Conservation (phyloP, 2,797 vertebrate genomes). For the Sebastes iracundus region DNA sequence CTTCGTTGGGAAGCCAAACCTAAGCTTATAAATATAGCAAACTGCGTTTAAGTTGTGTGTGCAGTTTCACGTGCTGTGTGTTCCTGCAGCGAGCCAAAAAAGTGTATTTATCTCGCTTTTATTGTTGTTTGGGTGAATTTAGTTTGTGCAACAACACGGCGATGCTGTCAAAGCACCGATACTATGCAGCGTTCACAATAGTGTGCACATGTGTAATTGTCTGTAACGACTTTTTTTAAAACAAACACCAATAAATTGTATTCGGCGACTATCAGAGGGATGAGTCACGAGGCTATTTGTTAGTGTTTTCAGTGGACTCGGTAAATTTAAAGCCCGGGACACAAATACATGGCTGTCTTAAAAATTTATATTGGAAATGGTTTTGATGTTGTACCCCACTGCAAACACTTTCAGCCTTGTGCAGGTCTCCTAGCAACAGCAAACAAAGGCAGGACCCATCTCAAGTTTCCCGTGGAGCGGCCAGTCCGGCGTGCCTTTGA, state of each 20-base stretch:
- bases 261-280: conserved; percentile 54
- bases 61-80: conserved; percentile 26
- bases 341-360: conserved; percentile 81
- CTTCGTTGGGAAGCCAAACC: conserved; percentile 74
- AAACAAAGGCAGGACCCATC: conserved; percentile 89
- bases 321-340: conserved; percentile 75
- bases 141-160: neutral
- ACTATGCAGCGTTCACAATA: neutral
- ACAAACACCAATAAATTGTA: conserved; percentile 44
- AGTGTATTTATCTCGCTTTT: conserved; percentile 24
- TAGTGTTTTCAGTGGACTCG: conserved; percentile 65
- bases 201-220: conserved; percentile 23
- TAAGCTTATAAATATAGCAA: conserved; percentile 70
- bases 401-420: conserved; percentile 86
- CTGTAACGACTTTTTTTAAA: conserved; percentile 32
- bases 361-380: conserved; percentile 88
- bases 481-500: conserved; percentile 82
- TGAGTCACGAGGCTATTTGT: conserved; percentile 64
- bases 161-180: neutral
- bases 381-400: conserved; percentile 86
- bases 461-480: conserved; percentile 86
- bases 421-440: conserved; percentile 88
- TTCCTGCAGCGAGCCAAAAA: conserved; percentile 2
- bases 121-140: conserved; percentile 15
- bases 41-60: conserved; percentile 61